These are phyloP conservation scores for Saturnia japonica DNA, from an alignment of 2,888 invertebrate genomes.

Conservation along the genomic window DNA sequence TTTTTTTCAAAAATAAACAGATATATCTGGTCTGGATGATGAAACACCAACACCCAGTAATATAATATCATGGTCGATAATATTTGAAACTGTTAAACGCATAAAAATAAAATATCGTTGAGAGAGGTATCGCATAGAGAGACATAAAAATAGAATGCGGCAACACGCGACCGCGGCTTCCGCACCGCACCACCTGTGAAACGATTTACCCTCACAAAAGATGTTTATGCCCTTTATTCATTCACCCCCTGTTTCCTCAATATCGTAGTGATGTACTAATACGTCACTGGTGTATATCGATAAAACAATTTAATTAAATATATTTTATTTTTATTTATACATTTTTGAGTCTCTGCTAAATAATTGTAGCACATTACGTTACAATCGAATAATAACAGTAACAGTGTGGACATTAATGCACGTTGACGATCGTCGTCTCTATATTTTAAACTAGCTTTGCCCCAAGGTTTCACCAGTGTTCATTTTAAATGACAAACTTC, in stretches of 20 bases:
- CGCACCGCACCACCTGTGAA: neutral
- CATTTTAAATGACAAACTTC: no score
- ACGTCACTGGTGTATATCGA: neutral
- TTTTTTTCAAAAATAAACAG: no score
- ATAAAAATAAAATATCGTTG: conserved; percentile 5
- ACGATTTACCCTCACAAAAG: conserved; percentile 11
- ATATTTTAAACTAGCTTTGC: no score
- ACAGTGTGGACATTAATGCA: no score
- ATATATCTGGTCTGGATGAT: no score
- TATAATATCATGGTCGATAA: neutral
- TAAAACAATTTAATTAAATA: neutral
- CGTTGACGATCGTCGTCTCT: no score
- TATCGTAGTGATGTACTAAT: neutral
- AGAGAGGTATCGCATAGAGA: conserved; percentile 1
- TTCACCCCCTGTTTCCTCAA: conserved; percentile 2
- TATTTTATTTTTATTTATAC: neutral
- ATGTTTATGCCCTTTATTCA: conserved; percentile 11
- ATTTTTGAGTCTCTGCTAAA: neutral
- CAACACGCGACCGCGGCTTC: neutral
- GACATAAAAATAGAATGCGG: conserved; percentile 7
- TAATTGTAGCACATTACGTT: neutral
- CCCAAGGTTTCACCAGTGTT: no score
- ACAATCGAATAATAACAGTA: no score
- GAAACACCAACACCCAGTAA: neutral
- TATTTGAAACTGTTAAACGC: neutral